Base-by-base conservation (phyloP, 1,140 invertebrate genomes). In the Heliconius hermathena region DNA sequence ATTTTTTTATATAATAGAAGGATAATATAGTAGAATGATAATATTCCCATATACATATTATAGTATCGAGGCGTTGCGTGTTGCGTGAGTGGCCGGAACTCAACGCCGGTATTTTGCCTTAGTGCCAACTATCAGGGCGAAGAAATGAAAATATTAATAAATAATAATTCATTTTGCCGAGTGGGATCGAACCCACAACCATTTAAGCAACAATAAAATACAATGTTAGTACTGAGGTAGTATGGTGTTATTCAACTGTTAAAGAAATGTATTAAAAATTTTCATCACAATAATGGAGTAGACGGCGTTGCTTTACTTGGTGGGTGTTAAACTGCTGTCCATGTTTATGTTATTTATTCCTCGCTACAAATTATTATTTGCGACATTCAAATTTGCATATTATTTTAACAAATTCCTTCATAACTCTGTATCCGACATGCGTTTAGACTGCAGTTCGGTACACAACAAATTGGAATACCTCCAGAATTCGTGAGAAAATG, bases 291-390 rank as follows among this genome's bases (percentile, higher is more conserved):
- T 74, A 54, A 79, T 38, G 74, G 77, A n/a, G 73, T 74, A 70
- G 22, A n/a, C 54, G 46, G 54, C 22, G 52, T 60, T 73, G 72
- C 38, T 38, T 46, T 16, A 57, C 52, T 70, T 8, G 3, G 72
- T 79, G 41, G 60, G 73, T 60, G 60, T 71, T 77, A 70, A 76
- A 52, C 26, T 46, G 13, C n/a, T 54, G 20, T n/a, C 26, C 22
- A 52, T 70, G 71, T 71, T 77, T 77, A 71, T 77, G 46, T 33
- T 76, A 76, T 71, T 71, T 76, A 76, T 66, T 76, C 66, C 66
- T 71, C 22, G 29, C 70, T 16, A 38, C 66, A 77, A 76, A 77
- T 77, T 77, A 72, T 36, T 49, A 54, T 33, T 77, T 71, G 49
- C 41, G 18, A 77, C 29, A 77, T 71, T 13, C 11, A 2, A 71